Percentiles rank a stretch among this genome's conserved stretches.
phyloP scores from a whole-genome alignment of 2,797 vertebrate genomes.

The Cossypha polioptera region DNA sequence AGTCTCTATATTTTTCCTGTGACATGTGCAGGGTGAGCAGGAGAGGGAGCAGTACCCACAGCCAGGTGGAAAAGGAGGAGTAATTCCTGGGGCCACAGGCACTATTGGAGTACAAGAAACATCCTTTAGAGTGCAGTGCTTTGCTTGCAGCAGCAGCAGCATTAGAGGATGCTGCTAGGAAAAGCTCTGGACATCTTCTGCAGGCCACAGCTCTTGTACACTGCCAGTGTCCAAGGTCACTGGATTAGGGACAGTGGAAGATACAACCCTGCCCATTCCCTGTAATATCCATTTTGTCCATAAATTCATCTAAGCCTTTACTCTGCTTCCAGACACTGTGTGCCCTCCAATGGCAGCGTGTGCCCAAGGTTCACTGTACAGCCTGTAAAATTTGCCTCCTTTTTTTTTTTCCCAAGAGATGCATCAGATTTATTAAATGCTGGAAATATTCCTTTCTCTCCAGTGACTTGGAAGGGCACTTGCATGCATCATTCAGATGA shows the following conservation, averaged over 20 bases:
- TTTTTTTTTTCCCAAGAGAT: not conserved
- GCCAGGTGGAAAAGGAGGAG: not conserved
- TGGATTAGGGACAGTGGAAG: not conserved
- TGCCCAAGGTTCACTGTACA: not conserved
- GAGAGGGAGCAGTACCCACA: not conserved
- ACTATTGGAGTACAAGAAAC: not conserved
- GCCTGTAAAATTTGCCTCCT: not conserved
- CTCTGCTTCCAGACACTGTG: not conserved
- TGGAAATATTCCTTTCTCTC: not conserved
- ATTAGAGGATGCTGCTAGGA: not conserved
- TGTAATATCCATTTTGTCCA: not conserved
- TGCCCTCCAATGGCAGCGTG: not conserved
- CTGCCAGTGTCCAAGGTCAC: not conserved
- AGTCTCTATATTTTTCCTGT: not conserved
- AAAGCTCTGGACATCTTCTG: not conserved
- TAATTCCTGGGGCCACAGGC: not conserved
- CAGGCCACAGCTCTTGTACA: not conserved
- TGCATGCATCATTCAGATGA: fast-evolving
- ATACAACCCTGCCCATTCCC: not conserved
- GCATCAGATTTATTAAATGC: not conserved
- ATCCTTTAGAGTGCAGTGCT: not conserved
- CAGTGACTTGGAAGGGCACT: not conserved
- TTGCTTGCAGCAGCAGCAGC: not conserved
- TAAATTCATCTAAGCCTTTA: not conserved
- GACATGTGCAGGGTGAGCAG: not conserved